Base-by-base conservation (phyloP, 2,888 invertebrate species). In the Noctua janthina region DNA sequence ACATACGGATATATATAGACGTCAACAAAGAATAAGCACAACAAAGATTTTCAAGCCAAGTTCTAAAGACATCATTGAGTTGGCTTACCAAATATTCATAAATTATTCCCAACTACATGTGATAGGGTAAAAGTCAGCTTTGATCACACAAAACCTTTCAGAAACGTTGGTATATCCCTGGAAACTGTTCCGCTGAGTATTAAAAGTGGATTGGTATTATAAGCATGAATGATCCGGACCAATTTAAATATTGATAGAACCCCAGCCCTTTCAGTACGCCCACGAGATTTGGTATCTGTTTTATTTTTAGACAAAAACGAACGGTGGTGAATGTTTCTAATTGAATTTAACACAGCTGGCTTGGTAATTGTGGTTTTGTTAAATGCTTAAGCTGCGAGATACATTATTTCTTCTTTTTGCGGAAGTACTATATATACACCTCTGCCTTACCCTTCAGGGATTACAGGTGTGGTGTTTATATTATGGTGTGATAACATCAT, bases 221-320 rank as follows among this genome's bases (percentile, higher is more conserved):
- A 29, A 73, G 39, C 76, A 68, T 59, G 56, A 83, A 81, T 64
- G 67, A 75, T 75, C 75, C n/a, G n/a, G 51, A 73, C 66, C 82
- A 74, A 85, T 86, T 82, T 86, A 86, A 76, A 86, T 84, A 84
- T 84, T 84, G 51, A 86, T 86, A 84, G 67, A 67, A 70, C 70
- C 15, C 66, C 75, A 64, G 59, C 73, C 46, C 39, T 67, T 59
- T 59, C 39, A 7, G 39, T 35, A 67, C 66, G 51, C 82, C 66
- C 54, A 67, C 66, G 73, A 74, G 70, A 67, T 39, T 39, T 43
- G 4, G 20, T 59, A 15, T 35, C 56, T 69, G 56, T 20, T 73
- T 73, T 83, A 75, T 69, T 83, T 69, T 73, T 62, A 46, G 23
- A 20, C 15, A 8, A 15, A 56, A 64, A 49, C 3, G 23, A 59